phyloP scores from a whole-genome alignment of 2,888 invertebrate species.

The Heterodera filipjevi region DNA sequence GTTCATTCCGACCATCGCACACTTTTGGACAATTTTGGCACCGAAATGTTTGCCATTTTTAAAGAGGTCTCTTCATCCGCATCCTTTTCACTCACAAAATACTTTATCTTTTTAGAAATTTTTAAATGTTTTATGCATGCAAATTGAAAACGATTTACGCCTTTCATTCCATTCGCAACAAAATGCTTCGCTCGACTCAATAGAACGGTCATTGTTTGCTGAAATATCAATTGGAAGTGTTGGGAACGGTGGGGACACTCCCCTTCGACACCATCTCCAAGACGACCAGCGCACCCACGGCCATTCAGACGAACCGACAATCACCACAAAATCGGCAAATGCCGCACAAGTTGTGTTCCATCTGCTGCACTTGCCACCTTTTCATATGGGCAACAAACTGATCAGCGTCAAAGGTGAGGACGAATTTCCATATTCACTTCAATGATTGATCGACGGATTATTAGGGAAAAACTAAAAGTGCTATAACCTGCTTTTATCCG shows the following conservation, averaged over 20 bases:
- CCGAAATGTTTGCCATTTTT: slow-evolving; percentile 36
- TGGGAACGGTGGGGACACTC: not conserved
- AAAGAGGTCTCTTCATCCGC: slow-evolving; percentile 28
- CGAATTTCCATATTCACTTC: not conserved
- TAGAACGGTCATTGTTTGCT: slow-evolving; percentile 68
- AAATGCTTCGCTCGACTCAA: slow-evolving; percentile 45
- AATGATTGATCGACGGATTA: not conserved
- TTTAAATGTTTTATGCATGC: slow-evolving; percentile 73
- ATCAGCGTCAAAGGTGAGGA: slow-evolving; percentile 45
- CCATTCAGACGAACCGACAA: not conserved
- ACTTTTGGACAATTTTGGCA: slow-evolving; percentile 26
- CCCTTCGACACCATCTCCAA: not conserved
- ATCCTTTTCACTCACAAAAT: slow-evolving; percentile 14
- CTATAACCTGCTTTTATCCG: too few species aligned
- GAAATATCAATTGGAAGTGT: not conserved
- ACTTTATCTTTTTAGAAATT: slow-evolving; percentile 36
- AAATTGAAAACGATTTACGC: slow-evolving; percentile 88
- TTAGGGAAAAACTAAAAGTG: too few species aligned
- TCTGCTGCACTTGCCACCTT: slow-evolving; percentile 37
- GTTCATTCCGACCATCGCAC: slow-evolving; percentile 9
- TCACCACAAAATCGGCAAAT: slow-evolving; percentile 2
- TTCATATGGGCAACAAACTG: slow-evolving; percentile 39
- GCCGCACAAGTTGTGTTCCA: slow-evolving; percentile 14
- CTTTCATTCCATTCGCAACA: slow-evolving; percentile 85
- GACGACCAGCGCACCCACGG: not conserved